Evolutionary conservation across 23 tunicate species (phyloP).

Genomic region (Oikopleura dioica): DNA sequence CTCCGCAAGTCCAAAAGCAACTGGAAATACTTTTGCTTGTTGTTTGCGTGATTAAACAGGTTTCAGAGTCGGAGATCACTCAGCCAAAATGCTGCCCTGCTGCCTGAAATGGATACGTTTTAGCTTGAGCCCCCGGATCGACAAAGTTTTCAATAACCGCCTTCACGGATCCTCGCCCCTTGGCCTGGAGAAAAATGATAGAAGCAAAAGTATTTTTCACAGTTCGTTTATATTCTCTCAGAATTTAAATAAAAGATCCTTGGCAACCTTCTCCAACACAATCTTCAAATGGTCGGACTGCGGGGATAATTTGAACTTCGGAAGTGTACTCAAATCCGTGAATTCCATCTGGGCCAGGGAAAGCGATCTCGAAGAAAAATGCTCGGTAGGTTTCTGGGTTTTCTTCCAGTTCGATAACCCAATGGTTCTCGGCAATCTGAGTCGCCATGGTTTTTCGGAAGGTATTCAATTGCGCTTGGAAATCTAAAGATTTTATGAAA

Average conservation of each 20-base stretch:
- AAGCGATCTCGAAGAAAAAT: neutral
- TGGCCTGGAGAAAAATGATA: too few species aligned
- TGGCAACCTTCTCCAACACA: slow-evolving; percentile 50
- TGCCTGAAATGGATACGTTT: too few species aligned
- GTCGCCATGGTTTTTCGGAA: neutral
- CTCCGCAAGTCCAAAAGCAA: too few species aligned
- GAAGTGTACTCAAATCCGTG: slow-evolving; percentile 42
- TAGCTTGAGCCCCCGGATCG: too few species aligned
- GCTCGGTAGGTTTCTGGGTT: neutral
- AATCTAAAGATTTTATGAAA: too few species aligned
- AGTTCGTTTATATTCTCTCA: slow-evolving; percentile 7
- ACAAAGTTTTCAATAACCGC: too few species aligned
- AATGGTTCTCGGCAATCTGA: neutral
- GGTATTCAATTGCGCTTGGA: neutral
- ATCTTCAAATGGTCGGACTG: slow-evolving; percentile 30
- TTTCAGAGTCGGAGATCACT: too few species aligned
- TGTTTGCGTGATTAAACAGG: too few species aligned
- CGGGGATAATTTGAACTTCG: slow-evolving; percentile 69
- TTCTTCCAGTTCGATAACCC: neutral
- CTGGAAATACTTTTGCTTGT: too few species aligned
- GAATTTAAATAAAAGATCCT: slow-evolving; percentile 38
- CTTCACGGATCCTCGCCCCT: too few species aligned
- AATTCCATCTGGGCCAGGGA: slow-evolving; percentile 18
- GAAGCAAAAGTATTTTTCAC: too few species aligned
- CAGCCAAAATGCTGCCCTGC: too few species aligned